Base-by-base conservation (phyloP, 2,113 vertebrate genomes). In the Megaceryle torquata region DNA sequence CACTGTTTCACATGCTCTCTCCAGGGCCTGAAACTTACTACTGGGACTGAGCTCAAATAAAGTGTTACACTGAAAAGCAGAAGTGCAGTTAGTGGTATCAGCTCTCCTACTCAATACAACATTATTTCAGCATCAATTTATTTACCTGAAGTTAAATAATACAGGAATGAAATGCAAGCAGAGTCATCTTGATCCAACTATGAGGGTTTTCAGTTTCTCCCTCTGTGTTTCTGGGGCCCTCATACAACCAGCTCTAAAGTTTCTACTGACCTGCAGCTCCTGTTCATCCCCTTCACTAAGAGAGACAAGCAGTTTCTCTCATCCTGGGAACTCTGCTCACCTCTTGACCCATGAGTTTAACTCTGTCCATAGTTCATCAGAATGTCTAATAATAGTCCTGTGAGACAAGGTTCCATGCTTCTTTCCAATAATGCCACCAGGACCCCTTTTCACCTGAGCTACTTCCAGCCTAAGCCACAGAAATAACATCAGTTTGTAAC, bases 271-370 rank as follows among this genome's bases (percentile, higher is more conserved):
- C 21, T 29, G 10, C 13, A 80, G 50, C 13, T 5, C 12, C 51
- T 1, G 1, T 15, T 75, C 46, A 37, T 3, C 8, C 57, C 17
- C 41, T 57, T n/a, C 0, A 0, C 37, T 88, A 33, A 15, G n/a
- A 77, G n/a, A 65, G 31, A 17, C 5, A 19, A 89, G 46, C 21
- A 10, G 11, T 21, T 53, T 59, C 29, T 74, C 43, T 57, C 26
- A 61, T 63, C 26, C n/a, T 59, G 21, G 16, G 24, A 6, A 25
- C 15, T 43, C 59, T 48, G 5, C 69, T 76, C 22, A 19, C 11
- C 26, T 44, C 51, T 43, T 44, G 51, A 65, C 31, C 26, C 15
- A 7, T 13, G 19, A 75, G 28, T 25, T 51, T 41, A 41, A 25
- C 24, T 43, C 39, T 65, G 8, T 29, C 69, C 41, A 39, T 9